Conservation (phyloP, 2,113 vertebrate species). For the Quiscalus mexicanus region DNA sequence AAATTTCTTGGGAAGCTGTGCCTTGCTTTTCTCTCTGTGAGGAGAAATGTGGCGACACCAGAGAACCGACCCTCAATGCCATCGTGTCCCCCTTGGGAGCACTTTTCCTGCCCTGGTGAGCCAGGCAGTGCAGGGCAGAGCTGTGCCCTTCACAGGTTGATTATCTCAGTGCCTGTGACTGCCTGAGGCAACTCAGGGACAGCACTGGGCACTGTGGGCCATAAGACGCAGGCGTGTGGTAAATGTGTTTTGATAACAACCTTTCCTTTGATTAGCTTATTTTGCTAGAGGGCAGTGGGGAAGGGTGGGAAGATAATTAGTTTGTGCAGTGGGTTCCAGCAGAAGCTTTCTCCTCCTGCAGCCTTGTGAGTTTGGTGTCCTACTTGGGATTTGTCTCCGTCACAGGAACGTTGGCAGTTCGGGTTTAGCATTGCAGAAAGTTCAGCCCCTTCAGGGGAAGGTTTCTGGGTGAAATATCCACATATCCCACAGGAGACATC, state of each 20-base stretch:
- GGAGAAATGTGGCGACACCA: too few species aligned
- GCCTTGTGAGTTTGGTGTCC: conserved; percentile 12
- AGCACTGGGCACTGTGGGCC: not conserved
- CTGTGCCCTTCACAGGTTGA: conserved; percentile 55
- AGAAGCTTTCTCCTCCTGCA: not conserved
- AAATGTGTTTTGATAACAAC: conserved; percentile 63
- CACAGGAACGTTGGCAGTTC: not conserved
- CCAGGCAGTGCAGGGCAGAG: not conserved
- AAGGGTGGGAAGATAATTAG: conserved; percentile 57
- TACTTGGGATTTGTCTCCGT: conserved; percentile 37
- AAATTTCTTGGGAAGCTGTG: too few species aligned
- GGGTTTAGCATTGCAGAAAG: not conserved
- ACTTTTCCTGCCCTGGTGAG: not conserved
- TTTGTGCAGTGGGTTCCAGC: conserved; percentile 36
- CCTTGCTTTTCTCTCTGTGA: too few species aligned
- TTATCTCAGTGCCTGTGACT: not conserved
- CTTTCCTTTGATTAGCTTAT: conserved; percentile 58
- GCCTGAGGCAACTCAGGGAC: conserved; percentile 11
- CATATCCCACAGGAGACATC: not conserved
- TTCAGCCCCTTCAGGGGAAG: not conserved
- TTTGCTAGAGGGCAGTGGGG: conserved; percentile 49
- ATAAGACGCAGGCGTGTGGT: not conserved
- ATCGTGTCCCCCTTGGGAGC: not conserved
- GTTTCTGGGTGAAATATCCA: not conserved
- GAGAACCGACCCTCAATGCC: not conserved